These are phyloP conservation scores for Leptinotarsa rubiginosa DNA, from an alignment of 2,888 invertebrate genomes.

Conservation along the genomic window DNA sequence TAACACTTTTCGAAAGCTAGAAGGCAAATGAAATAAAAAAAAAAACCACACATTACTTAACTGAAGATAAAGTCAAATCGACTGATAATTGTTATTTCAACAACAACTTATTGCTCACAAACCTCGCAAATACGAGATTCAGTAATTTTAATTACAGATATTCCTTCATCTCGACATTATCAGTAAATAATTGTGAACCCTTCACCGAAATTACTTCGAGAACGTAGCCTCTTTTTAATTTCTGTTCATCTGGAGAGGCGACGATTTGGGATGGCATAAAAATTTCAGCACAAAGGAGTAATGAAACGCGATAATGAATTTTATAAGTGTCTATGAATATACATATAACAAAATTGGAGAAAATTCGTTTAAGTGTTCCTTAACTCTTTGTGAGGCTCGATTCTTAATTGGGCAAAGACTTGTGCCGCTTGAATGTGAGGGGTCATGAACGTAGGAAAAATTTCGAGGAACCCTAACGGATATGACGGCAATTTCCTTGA, in stretches of 20 bases:
- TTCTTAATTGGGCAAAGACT: constrained; percentile 35
- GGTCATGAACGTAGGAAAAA: constrained; percentile 8
- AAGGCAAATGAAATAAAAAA: too few species aligned
- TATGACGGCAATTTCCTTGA: constrained; percentile 2
- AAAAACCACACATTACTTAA: too few species aligned
- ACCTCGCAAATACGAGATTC: too few species aligned
- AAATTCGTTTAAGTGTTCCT: constrained; percentile 39
- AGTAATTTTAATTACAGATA: constrained; percentile 16
- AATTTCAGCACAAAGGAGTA: constrained; percentile 37
- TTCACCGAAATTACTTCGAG: constrained; percentile 4
- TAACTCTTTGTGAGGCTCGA: constrained; percentile 33
- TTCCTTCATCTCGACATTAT: neutral
- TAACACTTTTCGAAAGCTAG: too few species aligned
- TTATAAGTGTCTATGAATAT: constrained; percentile 36
- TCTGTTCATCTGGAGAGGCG: constrained; percentile 12
- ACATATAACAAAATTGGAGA: constrained; percentile 37
- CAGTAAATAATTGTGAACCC: constrained; percentile 1
- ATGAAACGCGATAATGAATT: constrained; percentile 36
- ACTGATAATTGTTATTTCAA: too few species aligned
- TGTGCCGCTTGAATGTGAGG: constrained; percentile 14
- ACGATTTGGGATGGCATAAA: constrained; percentile 27
- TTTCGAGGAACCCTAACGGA: constrained; percentile 12
- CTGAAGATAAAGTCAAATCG: too few species aligned
- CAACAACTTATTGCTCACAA: too few species aligned
- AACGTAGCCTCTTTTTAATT: constrained; percentile 4